Evolutionary conservation across 2,888 invertebrate genomes (phyloP).

Genomic region (Agrenia bidenticulata): DNA sequence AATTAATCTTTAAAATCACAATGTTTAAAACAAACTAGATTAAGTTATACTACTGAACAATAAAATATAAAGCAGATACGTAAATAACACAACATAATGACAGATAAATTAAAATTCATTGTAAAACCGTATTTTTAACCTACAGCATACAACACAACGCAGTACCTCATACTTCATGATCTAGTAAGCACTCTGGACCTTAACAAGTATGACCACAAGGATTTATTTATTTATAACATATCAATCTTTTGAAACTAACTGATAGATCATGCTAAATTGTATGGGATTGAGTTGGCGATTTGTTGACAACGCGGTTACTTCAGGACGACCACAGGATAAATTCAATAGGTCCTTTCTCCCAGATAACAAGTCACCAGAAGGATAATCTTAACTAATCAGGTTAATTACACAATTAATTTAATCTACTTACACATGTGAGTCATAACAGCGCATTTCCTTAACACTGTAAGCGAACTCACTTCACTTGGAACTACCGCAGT

Average conservation of each 20-base stretch:
- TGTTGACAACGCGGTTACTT: too few species aligned
- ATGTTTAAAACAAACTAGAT: constrained; percentile 14
- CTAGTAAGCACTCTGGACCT: too few species aligned
- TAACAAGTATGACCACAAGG: too few species aligned
- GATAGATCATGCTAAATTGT: too few species aligned
- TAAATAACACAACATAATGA: constrained; percentile 5
- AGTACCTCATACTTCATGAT: too few species aligned
- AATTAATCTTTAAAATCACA: constrained; percentile 15
- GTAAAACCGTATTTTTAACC: neutral
- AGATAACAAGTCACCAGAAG: too few species aligned
- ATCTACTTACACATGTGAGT: neutral
- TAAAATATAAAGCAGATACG: neutral
- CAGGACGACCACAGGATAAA: too few species aligned
- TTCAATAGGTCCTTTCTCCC: too few species aligned
- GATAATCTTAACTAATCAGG: neutral
- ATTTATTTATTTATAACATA: too few species aligned
- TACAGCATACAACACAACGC: too few species aligned
- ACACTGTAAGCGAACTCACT: neutral
- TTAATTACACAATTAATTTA: constrained; percentile 5
- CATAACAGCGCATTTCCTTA: neutral
- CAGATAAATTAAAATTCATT: constrained; percentile 12
- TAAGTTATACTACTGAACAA: constrained; percentile 9
- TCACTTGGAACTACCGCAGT: constrained; percentile 11
- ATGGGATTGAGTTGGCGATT: too few species aligned
- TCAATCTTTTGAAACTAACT: too few species aligned